Percentiles rank a stretch among this genome's conserved stretches.
Conservation (phyloP, 23 tunicate genomes). For the Phallusia fumigata region DNA sequence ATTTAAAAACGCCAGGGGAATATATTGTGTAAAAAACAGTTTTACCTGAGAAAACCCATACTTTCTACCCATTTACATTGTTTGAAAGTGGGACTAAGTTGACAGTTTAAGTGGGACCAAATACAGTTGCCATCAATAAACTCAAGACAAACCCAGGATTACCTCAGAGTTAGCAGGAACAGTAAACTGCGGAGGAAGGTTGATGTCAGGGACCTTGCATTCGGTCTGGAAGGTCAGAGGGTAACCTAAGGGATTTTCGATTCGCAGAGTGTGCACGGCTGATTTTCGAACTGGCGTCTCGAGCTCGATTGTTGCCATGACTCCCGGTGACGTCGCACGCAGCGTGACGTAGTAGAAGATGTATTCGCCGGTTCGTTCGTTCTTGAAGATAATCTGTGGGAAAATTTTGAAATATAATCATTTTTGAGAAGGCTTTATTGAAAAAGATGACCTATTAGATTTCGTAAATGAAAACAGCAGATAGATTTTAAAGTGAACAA, state of each 20-base stretch:
- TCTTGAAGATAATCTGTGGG: slow-evolving; percentile 76
- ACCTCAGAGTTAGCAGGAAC: slow-evolving; percentile 94
- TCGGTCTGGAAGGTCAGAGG: slow-evolving; percentile 87
- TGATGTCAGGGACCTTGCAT: slow-evolving; percentile 89
- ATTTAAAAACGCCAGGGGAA: too few relatives aligned
- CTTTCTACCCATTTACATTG: too few relatives aligned
- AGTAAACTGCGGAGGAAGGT: slow-evolving; percentile 83
- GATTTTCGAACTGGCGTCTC: slow-evolving; percentile 87
- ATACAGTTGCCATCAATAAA: too few relatives aligned
- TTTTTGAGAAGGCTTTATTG: not conserved
- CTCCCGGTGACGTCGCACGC: slow-evolving; percentile 86
- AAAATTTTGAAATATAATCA: not conserved
- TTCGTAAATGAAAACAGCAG: too few relatives aligned
- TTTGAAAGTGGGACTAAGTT: too few relatives aligned
- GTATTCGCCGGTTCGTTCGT: slow-evolving; percentile 88
- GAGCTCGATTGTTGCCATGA: slow-evolving; percentile 79
- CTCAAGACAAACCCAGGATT: not conserved
- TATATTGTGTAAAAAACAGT: too few relatives aligned
- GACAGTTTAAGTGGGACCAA: too few relatives aligned
- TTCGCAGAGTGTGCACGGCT: slow-evolving; percentile 65
- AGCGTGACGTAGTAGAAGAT: slow-evolving; percentile 90
- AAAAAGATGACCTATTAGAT: too few relatives aligned
- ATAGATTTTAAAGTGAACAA: too few relatives aligned
- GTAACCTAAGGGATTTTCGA: slow-evolving; percentile 79
- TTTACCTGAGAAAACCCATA: too few relatives aligned